Conservation (phyloP, 2,797 vertebrate species). For the Enteromius argenteus region DNA sequence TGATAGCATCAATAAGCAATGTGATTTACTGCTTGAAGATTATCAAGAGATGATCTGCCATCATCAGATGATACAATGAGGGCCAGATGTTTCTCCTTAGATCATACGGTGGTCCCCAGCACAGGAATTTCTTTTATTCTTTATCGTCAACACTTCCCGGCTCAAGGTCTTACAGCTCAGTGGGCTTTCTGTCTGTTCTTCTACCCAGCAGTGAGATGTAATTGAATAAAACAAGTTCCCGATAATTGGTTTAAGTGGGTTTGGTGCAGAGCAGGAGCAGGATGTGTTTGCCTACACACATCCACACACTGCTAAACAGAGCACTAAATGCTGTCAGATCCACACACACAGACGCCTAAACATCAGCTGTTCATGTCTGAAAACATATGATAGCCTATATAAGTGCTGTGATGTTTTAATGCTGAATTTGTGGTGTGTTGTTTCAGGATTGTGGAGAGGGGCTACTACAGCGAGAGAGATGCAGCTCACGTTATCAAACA, state of each 20-base stretch:
- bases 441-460: slow-evolving; percentile 88
- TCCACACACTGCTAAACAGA: slow-evolving; percentile 43
- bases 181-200: slow-evolving; percentile 15
- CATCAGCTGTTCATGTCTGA: slow-evolving; percentile 17
- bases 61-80: not conserved
- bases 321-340: slow-evolving; percentile 5
- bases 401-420: not conserved
- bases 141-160: not conserved
- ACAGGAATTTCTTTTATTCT: slow-evolving; percentile 18
- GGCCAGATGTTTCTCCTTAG: not conserved
- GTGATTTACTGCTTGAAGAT: not conserved
- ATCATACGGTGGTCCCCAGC: not conserved
- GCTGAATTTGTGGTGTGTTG: slow-evolving; percentile 10
- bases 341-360: slow-evolving; percentile 1
- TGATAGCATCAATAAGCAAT: not conserved
- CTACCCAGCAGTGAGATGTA: slow-evolving; percentile 23
- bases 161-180: slow-evolving; percentile 6
- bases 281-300: slow-evolving; percentile 34
- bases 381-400: not conserved
- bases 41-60: not conserved
- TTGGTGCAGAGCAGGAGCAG: slow-evolving; percentile 35
- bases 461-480: slow-evolving; percentile 90
- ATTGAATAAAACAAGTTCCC: slow-evolving; percentile 36
- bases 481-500: slow-evolving; percentile 90
- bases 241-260: slow-evolving; percentile 34